Conservation (phyloP, 2,113 vertebrate genomes). For the Gallinago media region DNA sequence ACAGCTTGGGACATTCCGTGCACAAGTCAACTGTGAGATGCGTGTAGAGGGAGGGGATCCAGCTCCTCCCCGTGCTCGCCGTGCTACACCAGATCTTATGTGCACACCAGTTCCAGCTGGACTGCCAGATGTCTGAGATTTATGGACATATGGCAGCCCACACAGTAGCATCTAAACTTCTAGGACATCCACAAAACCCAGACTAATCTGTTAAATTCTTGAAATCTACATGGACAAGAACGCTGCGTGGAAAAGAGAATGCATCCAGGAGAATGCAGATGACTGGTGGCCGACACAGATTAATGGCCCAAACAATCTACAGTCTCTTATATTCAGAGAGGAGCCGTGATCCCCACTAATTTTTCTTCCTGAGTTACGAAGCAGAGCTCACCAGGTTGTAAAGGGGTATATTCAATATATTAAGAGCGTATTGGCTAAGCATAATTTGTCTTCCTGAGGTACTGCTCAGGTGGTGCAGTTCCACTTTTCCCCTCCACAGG, state of each 20-base stretch:
- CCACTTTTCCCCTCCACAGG: fast-evolving
- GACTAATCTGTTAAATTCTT: conserved; percentile 25
- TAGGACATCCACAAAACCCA: conserved; percentile 5
- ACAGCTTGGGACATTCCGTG: not conserved
- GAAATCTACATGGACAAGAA: not conserved
- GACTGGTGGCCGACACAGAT: not conserved
- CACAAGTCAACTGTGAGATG: not conserved
- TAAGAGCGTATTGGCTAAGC: not conserved
- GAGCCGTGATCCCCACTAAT: not conserved
- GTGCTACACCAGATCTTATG: fast-evolving
- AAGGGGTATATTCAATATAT: not conserved
- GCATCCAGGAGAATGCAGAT: not conserved
- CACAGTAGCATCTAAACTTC: not conserved
- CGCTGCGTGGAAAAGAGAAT: not conserved
- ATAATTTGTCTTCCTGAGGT: not conserved
- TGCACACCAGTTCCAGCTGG: conserved; percentile 48
- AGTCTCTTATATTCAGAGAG: not conserved
- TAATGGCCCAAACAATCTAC: not conserved
- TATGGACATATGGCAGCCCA: conserved; percentile 32
- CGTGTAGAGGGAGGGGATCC: not conserved
- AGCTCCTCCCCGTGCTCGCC: not conserved
- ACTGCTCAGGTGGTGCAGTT: not conserved
- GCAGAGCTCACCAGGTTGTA: not conserved
- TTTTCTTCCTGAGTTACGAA: not conserved
- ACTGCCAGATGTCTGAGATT: conserved; percentile 47